Evolutionary conservation across 2,797 vertebrate species (phyloP), one percentile per base, ranked within the genome.

Genomic region (Sebastiscus tertius): DNA sequence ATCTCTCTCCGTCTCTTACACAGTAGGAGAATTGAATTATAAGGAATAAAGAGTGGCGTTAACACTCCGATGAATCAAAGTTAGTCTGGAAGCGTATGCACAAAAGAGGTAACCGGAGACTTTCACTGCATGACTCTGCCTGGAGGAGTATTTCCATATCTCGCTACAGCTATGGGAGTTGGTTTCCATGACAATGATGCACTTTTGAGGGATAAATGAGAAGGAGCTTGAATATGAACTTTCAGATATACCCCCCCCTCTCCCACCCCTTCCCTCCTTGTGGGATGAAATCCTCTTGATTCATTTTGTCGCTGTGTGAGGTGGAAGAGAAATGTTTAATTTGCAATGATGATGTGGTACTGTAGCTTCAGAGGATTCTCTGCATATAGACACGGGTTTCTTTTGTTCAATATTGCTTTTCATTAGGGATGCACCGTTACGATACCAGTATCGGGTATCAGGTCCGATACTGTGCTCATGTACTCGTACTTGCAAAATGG

Each of bases 161-260:
- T 68, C 8, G 4, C 56, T 34, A 49, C 42, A 80, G 60, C 56
- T 80, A 75, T 62, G 36, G 55, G 70, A 89, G 80, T 82, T 67
- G 71, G 88, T 92, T 94, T 91, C 89, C 89, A 93, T 93, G 90
- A 89, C 90, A 89, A 88, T 91, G 80, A 81, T 86, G 71, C 71
- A 60, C 67, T 84, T 90, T 83, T 76, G 61, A 88, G 54, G 27
- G 68, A 83, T 75, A 80, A 81, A 85, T 86, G 69, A 70, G 61
- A 76, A 73, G 11, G 56, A 79, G 61, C 36, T 82, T 72, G 61
- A 86, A 82, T 77, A 78, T 73, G 61, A 91, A 81, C 66, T 68
- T 83, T 75, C 52, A 75, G 22, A 81, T 52, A 52, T 36, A 69
- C 8, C 8, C n/a, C 54, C 20, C 54, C 58, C 27, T 24, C 24